Percentiles rank a stretch among this genome's conserved stretches.
Conservation (phyloP, 2,888 invertebrate species). For the Gnatocerus cornutus region DNA sequence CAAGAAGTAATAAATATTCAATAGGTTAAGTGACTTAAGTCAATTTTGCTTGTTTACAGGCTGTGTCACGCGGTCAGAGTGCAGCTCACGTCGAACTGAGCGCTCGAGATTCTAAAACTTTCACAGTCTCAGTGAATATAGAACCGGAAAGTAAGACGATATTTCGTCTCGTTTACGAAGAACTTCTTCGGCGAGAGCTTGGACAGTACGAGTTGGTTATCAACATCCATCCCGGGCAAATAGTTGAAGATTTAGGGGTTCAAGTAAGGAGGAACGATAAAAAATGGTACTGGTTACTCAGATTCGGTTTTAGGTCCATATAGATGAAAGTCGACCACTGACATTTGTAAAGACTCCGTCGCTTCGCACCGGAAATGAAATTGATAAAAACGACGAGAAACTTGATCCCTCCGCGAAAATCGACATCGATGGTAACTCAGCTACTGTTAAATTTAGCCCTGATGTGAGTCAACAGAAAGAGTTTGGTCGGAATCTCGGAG, state of each 20-base stretch:
- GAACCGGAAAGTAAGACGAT: conserved; percentile 77
- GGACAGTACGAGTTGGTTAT: conserved; percentile 76
- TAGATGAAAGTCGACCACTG: conserved; percentile 36
- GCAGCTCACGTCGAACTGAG: conserved; percentile 79
- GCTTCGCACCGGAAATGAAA: conserved; percentile 38
- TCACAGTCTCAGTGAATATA: conserved; percentile 80
- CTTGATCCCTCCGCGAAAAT: conserved; percentile 62
- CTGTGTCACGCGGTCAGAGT: conserved; percentile 74
- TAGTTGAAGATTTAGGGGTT: conserved; percentile 78
- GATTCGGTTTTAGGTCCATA: conserved; percentile 13
- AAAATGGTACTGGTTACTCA: too few species aligned
- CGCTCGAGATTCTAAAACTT: conserved; percentile 81
- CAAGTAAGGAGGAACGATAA: conserved; percentile 60
- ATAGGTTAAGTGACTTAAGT: not conserved
- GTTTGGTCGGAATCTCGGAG: conserved; percentile 64
- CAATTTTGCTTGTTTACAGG: conserved; percentile 62
- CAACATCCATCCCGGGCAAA: conserved; percentile 79
- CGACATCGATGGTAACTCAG: conserved; percentile 49
- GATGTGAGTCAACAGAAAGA: conserved; percentile 74
- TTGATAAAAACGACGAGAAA: conserved; percentile 70
- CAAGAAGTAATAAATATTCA: conserved; percentile 5
- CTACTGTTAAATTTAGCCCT: conserved; percentile 72
- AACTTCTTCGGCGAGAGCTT: conserved; percentile 13
- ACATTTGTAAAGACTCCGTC: conserved; percentile 34
- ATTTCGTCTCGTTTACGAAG: conserved; percentile 76